phyloP scores from a whole-genome alignment of 2,888 invertebrate species.

The Macrosiphum euphorbiae region DNA sequence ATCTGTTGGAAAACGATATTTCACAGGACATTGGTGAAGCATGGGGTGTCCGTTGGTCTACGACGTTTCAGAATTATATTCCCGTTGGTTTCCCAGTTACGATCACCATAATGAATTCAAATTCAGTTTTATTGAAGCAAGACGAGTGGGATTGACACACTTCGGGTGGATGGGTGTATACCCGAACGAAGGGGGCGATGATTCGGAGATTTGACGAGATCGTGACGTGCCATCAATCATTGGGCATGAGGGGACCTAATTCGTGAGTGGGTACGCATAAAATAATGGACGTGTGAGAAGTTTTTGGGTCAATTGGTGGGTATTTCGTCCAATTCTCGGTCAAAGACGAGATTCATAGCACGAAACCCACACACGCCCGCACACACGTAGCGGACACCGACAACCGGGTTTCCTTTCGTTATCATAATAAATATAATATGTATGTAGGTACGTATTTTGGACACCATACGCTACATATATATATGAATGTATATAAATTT shows the following conservation, averaged over 20 bases:
- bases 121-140: not conserved
- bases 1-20: not conserved
- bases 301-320: conserved; percentile 34
- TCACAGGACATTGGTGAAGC: not conserved
- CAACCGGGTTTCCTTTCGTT: not conserved
- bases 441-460: not conserved
- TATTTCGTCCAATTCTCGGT: not conserved
- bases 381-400: too few relatives aligned
- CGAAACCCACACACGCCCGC: too few relatives aligned
- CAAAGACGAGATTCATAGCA: not conserved
- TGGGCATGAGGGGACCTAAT: not conserved
- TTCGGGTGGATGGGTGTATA: not conserved
- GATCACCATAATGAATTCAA: not conserved
- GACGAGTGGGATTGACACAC: too few relatives aligned
- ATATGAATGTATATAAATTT: not conserved
- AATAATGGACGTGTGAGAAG: conserved; percentile 14
- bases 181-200: not conserved
- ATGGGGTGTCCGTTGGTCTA: not conserved
- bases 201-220: not conserved
- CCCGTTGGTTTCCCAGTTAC: not conserved
- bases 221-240: conserved; percentile 29
- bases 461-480: not conserved
- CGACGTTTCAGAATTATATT: not conserved
- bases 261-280: not conserved
- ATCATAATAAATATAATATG: not conserved